A percentile compares a stretch with the other conserved stretches of the same genome.
These are phyloP conservation scores for Rugalucina vietnamica DNA, from an alignment of 2,888 invertebrate genomes.

Conservation along the genomic window DNA sequence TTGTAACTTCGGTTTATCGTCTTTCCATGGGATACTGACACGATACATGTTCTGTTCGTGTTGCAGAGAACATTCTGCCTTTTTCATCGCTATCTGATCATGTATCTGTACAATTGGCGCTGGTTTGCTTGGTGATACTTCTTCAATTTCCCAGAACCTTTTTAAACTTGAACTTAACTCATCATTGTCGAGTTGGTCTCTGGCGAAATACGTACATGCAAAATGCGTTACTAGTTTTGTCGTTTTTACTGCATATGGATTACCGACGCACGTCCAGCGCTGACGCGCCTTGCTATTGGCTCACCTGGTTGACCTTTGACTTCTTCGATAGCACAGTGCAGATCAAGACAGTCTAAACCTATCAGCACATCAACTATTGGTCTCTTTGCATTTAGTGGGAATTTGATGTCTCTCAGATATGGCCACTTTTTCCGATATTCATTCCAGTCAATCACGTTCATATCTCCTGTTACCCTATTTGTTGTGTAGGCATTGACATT, in stretches of 20 bases:
- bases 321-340: constrained; percentile 46
- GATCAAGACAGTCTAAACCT: constrained; percentile 47
- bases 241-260: neutral
- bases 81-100: neutral
- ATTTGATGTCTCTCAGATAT: too few species aligned
- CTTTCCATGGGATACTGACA: constrained; percentile 45
- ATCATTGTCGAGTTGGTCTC: neutral
- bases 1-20: neutral
- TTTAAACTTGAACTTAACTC: neutral
- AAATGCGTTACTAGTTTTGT: neutral
- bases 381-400: too few species aligned
- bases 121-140: neutral
- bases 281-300: constrained; percentile 48
- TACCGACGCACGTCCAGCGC: constrained; percentile 56
- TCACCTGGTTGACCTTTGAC: constrained; percentile 35
- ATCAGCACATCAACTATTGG: constrained; percentile 41
- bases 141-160: constrained; percentile 48
- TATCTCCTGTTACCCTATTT: too few species aligned
- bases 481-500: too few species aligned
- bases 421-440: too few species aligned
- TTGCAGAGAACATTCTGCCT: neutral
- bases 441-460: too few species aligned
- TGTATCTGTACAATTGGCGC: neutral
- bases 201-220: too few species aligned
- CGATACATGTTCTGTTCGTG: neutral